Evolutionary conservation across 1,140 invertebrate species (phyloP).

Genomic region (Tetragnatha versicolor): DNA sequence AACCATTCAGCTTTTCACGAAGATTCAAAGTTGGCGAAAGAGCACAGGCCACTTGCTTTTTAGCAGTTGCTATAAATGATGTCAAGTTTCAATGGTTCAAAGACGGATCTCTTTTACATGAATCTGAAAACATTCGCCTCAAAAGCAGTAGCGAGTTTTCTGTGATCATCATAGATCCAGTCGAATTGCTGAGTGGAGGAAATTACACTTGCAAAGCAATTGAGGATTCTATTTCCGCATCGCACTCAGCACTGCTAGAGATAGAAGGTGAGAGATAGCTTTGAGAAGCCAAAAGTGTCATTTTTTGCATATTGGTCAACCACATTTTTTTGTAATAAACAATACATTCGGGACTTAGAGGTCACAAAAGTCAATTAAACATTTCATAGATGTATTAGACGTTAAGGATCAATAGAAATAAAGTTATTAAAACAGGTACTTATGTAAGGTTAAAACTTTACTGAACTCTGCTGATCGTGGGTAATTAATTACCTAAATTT

Average conservation of each 20-base stretch:
- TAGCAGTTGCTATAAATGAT: not conserved
- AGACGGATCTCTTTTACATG: not conserved
- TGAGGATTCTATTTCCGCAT: not conserved
- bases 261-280: conserved; percentile 32
- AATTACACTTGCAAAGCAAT: conserved; percentile 51
- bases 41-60: conserved; percentile 32
- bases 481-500: too few species aligned
- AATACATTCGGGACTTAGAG: too few species aligned
- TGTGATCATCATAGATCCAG: conserved; percentile 37
- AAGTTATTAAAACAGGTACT: too few species aligned
- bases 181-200: conserved; percentile 13
- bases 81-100: conserved; percentile 38
- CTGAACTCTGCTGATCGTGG: too few species aligned
- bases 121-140: conserved; percentile 5
- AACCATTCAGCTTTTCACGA: conserved; percentile 37
- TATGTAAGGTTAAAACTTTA: too few species aligned
- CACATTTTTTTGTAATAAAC: too few species aligned
- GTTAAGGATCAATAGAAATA: too few species aligned
- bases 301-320: too few species aligned
- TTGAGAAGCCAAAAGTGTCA: too few species aligned
- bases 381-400: too few species aligned
- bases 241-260: conserved; percentile 5
- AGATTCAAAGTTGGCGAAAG: conserved; percentile 33
- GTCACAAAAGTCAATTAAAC: too few species aligned
- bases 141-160: conserved; percentile 42